phyloP scores from a whole-genome alignment of 1,140 invertebrate genomes.

The Microplitis demolitor region DNA sequence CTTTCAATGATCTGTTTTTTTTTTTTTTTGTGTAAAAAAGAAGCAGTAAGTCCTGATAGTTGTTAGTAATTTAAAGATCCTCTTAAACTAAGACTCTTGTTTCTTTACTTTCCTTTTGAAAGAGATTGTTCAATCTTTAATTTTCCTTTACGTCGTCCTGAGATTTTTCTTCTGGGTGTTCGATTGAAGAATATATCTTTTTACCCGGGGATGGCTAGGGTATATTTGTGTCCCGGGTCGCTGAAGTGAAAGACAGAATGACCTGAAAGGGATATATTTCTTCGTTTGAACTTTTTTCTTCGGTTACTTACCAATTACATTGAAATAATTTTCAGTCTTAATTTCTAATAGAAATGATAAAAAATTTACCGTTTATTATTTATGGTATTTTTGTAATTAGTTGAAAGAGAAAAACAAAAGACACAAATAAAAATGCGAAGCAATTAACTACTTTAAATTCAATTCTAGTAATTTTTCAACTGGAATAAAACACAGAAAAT shows the following conservation, averaged over 20 bases:
- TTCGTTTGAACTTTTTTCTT: not conserved
- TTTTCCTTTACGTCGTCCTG: not conserved
- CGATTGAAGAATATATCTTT: not conserved
- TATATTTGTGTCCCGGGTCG: not conserved
- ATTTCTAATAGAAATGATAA: too few relatives aligned
- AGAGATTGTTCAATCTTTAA: slow-evolving; percentile 19
- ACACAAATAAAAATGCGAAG: not conserved
- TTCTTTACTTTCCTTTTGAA: not conserved
- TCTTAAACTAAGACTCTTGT: not conserved
- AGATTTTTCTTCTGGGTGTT: slow-evolving; percentile 4
- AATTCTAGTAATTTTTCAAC: not conserved
- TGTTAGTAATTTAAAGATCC: not conserved
- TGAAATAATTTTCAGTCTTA: not conserved
- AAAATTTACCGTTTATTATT: too few relatives aligned
- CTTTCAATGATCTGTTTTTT: too few relatives aligned
- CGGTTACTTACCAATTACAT: not conserved
- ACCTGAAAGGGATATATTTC: slow-evolving; percentile 1
- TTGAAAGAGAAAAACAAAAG: not conserved
- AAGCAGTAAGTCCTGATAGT: not conserved
- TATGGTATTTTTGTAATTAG: not conserved
- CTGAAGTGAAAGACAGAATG: not conserved
- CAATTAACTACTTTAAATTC: not conserved
- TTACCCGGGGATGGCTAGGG: not conserved
- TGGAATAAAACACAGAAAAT: not conserved
- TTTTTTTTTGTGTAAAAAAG: not conserved